Conservation (phyloP, 2,113 vertebrate species). For the Hypomesus transpacificus region DNA sequence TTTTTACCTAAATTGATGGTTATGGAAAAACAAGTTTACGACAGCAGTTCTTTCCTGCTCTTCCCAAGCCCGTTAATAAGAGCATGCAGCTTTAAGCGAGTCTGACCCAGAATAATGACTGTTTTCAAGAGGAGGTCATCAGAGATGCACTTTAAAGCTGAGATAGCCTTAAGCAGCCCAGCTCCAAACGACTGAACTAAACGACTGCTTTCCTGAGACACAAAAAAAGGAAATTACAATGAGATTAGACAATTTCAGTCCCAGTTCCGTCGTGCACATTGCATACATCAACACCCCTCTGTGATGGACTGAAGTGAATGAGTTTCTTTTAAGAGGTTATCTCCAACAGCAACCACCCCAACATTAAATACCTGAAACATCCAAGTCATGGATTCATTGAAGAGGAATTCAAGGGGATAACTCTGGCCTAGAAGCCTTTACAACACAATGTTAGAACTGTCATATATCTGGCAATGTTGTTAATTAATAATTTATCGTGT, state of each 20-base stretch:
- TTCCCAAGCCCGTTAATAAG: slow-evolving; percentile 53
- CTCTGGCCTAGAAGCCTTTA: not conserved
- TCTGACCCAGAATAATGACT: slow-evolving; percentile 63
- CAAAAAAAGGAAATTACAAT: not conserved
- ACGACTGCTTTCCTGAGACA: slow-evolving; percentile 4
- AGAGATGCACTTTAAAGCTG: slow-evolving; percentile 37
- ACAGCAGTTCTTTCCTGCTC: slow-evolving; percentile 42
- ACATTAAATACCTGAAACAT: slow-evolving; percentile 4
- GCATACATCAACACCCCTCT: not conserved
- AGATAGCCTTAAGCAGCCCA: slow-evolving; percentile 36
- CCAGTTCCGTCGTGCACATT: not conserved
- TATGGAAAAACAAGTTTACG: slow-evolving; percentile 42
- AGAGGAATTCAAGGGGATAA: not conserved
- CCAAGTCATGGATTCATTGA: not conserved
- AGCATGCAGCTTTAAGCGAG: slow-evolving; percentile 58
- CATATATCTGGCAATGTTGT: not conserved
- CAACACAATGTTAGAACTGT: not conserved
- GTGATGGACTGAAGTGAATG: slow-evolving; percentile 7
- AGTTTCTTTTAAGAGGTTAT: not conserved
- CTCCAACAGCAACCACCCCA: not conserved
- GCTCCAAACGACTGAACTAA: slow-evolving; percentile 34
- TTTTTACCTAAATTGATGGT: slow-evolving; percentile 13
- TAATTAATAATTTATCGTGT: not conserved
- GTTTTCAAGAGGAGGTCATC: slow-evolving; percentile 53
- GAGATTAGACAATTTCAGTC: not conserved